Evolutionary conservation across 1,140 invertebrate species (phyloP).

Genomic region (Diachasmimorpha longicaudata): DNA sequence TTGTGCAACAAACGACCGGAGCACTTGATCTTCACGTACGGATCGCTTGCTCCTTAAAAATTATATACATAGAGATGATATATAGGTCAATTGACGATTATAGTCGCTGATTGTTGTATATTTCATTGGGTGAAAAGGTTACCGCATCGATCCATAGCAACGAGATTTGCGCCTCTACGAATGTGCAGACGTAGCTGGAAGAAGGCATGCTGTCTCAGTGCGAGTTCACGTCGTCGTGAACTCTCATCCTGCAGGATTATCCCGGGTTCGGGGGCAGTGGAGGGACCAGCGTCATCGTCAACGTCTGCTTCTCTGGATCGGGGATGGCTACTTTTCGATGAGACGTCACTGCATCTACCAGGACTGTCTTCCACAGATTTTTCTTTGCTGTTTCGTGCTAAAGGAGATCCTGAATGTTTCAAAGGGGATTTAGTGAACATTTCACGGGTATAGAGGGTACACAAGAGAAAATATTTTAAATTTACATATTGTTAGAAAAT

Average conservation of each 20-base stretch:
- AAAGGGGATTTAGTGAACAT: background rate
- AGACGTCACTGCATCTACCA: slow-evolving; percentile 41
- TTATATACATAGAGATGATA: slow-evolving; percentile 26
- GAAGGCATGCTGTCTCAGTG: slow-evolving; percentile 83
- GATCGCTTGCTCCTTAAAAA: slow-evolving; percentile 91
- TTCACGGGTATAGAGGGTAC: no score
- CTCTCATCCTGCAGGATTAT: slow-evolving; percentile 66
- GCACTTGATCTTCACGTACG: slow-evolving; percentile 97
- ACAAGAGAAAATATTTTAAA: no score
- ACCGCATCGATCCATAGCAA: slow-evolving; percentile 96
- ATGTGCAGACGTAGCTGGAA: slow-evolving; percentile 89
- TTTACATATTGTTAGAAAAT: no score
- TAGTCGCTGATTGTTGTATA: background rate
- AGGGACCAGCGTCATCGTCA: slow-evolving; percentile 46
- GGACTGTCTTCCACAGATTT: slow-evolving; percentile 43
- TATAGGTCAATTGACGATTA: background rate
- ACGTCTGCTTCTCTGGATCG: background rate
- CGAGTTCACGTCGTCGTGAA: slow-evolving; percentile 70
- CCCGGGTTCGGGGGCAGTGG: slow-evolving; percentile 43
- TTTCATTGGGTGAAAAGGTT: slow-evolving; percentile 46
- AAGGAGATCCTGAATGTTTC: slow-evolving; percentile 46
- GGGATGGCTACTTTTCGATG: slow-evolving; percentile 28
- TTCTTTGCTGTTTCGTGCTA: slow-evolving; percentile 37
- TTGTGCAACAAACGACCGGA: slow-evolving; percentile 90
- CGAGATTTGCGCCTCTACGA: slow-evolving; percentile 84